These are phyloP conservation scores for Paedocypris micromegethes DNA, from an alignment of 2,797 vertebrate genomes.

Conservation along the genomic window DNA sequence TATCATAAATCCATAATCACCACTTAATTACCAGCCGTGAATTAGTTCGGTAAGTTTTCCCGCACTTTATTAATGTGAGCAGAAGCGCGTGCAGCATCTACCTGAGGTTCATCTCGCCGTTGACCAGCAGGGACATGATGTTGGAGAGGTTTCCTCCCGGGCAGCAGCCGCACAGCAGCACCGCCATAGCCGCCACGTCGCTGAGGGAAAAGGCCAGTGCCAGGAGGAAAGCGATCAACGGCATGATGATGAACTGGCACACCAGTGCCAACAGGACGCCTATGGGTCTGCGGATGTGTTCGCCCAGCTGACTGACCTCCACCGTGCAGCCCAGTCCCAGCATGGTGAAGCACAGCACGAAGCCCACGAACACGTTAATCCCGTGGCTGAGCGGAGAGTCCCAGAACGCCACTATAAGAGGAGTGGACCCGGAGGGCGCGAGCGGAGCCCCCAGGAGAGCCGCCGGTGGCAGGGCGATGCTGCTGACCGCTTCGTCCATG, in stretches of 20 bases:
- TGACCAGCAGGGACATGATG: slow-evolving; percentile 88
- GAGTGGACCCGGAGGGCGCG: slow-evolving; percentile 48
- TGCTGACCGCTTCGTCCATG: slow-evolving; percentile 37
- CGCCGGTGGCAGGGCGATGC: slow-evolving; percentile 27
- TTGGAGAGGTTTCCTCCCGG: slow-evolving; percentile 95
- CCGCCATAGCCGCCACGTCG: slow-evolving; percentile 89
- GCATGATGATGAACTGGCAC: slow-evolving; percentile 93
- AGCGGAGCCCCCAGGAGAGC: slow-evolving; percentile 47
- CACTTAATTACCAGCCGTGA: too few species aligned
- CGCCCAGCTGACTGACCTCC: slow-evolving; percentile 80
- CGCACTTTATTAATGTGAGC: too few species aligned
- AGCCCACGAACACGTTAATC: slow-evolving; percentile 86
- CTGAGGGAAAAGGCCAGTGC: slow-evolving; percentile 84
- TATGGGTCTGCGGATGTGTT: slow-evolving; percentile 83
- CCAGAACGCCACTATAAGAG: slow-evolving; percentile 67
- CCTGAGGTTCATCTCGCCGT: slow-evolving; percentile 99
- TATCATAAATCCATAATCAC: too few species aligned
- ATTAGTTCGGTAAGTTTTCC: too few species aligned
- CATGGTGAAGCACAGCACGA: slow-evolving; percentile 90
- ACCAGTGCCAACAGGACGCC: slow-evolving; percentile 85
- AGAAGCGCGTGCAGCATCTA: slow-evolving; percentile 50
- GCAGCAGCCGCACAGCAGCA: slow-evolving; percentile 95
- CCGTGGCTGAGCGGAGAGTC: slow-evolving; percentile 81
- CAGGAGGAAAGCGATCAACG: slow-evolving; percentile 86
- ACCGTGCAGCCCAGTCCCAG: slow-evolving; percentile 94